Base-by-base conservation (phyloP, 2,888 invertebrate species). In the Tenthredo distinguenda region DNA sequence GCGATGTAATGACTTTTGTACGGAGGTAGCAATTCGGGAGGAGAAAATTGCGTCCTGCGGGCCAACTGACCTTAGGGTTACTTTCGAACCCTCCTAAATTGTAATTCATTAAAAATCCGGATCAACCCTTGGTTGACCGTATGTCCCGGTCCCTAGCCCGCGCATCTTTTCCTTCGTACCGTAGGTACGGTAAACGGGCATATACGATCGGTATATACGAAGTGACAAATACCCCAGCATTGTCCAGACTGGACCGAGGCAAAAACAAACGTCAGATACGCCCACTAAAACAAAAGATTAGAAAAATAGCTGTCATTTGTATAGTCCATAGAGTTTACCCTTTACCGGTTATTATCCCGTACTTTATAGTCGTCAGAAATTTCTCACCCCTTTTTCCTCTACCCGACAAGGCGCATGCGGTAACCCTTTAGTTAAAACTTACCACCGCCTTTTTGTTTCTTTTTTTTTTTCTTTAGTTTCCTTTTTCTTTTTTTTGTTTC, bases 261-360 rank as follows among this genome's bases (percentile, higher is more conserved):
- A 89, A 90, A 92, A 91, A 92, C 83, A 65, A 71, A 86, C 85
- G 86, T 77, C 74, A 87, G 91, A 84, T 85, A 90, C 91, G 92
- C 92, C 92, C 87, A 89, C 88, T 88, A 88, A 91, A 90, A 91
- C 90, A 90, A 90, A 87, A 87, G 88, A 37, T 86, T 74, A 85
- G 86, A 77, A 87, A 88, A 90, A 88, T 90, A 90, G 90, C 89
- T 89, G 87, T 87, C 88, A 88, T 90, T 90, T 89, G 85, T 89
- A 87, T 86, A 86, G 58, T 77, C 77, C 37, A 71, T 55, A 26
- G 31, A 62, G 58, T 65, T 62, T 26, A 50, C 77, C 77, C 77
- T 55, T 31, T 81, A 58, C 81, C 81, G 81, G 47, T 26, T 68
- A 34, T 34, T 79, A 37, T 18, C 37, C 50, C 31, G 9, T 5